Conservation (phyloP, 2,888 invertebrate genomes). For the Desoria tigrina region DNA sequence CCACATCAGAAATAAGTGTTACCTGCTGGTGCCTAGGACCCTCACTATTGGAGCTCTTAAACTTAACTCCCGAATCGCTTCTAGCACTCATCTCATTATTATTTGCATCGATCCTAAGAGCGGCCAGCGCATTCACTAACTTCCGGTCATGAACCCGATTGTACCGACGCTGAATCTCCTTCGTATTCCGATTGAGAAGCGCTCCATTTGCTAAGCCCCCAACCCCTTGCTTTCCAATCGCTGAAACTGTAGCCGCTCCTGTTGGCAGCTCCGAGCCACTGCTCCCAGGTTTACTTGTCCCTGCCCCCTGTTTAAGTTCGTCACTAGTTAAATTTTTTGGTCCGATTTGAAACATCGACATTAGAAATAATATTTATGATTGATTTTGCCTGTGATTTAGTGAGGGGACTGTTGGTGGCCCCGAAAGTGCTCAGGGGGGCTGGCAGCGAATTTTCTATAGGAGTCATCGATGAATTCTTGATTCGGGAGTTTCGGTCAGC, state of each 20-base stretch:
- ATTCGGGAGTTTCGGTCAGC: background rate
- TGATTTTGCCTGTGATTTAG: no score
- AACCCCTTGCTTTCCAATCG: background rate
- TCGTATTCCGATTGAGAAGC: background rate
- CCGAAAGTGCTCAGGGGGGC: slow-evolving; percentile 1
- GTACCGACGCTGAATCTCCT: background rate
- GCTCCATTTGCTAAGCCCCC: background rate
- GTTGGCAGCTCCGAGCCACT: background rate
- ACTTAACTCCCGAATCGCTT: no score
- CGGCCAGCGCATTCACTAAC: background rate
- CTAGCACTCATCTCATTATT: background rate
- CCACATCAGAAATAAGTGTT: no score
- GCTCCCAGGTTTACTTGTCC: background rate
- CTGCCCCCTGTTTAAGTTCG: background rate
- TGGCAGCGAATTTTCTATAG: background rate
- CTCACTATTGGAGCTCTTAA: no score
- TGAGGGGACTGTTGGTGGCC: no score
- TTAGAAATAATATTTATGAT: background rate
- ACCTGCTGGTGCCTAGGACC: no score
- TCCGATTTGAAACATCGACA: background rate
- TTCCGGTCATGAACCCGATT: background rate
- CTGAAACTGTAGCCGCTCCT: slow-evolving; percentile 1
- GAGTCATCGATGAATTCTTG: background rate
- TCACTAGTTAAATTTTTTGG: background rate
- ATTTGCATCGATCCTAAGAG: background rate